Base-by-base conservation (phyloP, 2,797 vertebrate genomes). In the Melopsittacus undulatus region DNA sequence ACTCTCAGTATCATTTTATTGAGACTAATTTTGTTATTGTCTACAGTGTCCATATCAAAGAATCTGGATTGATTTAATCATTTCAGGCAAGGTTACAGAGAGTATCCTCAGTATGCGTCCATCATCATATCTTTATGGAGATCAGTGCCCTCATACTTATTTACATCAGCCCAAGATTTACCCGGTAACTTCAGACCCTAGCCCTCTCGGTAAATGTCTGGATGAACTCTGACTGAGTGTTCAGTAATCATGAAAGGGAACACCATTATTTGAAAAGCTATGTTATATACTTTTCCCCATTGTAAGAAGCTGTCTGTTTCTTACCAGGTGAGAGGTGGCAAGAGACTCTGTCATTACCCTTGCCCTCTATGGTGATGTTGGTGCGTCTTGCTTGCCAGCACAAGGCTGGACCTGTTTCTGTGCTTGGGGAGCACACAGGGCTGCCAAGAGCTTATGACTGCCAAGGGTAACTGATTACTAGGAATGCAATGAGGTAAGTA, bases 11-110 rank as follows among this genome's bases (percentile, higher is more conserved):
- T 92, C 23, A 27, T 90, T 95, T 94, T 92, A 88, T 95, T 94
- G 89, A 92, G 83, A 77, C 83, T 90, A 92, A 96, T 96, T 92
- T 66, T 96, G 76, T 93, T 95, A 87, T 88, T 96, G 85, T 88
- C 76, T 86, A 42, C 51, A 77, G 89, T 84, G 91, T 83, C 74
- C 67, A 26, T 90, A 94, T 92, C 87, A 90, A 87, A 94, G 46
- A 51, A 84, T 94, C 85, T 94, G 85, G 63, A 82, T 74, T 91
- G 67, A 94, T 90, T 92, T 91, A 88, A 79, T 79, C 0, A 82
- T 84, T 92, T 78, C 49, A 92, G 77, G 77, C 54, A 89, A 90
- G 62, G 49, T 86, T 87, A 73, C 42, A 87, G 68, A 84, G 30
- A 27, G 12, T 70, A 74, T 87, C 56, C 61, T 90, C 29, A 38